Evolutionary conservation across 2,797 vertebrate species (phyloP), one percentile per base, ranked within the genome.

Genomic region (Peromyscus aztecus): DNA sequence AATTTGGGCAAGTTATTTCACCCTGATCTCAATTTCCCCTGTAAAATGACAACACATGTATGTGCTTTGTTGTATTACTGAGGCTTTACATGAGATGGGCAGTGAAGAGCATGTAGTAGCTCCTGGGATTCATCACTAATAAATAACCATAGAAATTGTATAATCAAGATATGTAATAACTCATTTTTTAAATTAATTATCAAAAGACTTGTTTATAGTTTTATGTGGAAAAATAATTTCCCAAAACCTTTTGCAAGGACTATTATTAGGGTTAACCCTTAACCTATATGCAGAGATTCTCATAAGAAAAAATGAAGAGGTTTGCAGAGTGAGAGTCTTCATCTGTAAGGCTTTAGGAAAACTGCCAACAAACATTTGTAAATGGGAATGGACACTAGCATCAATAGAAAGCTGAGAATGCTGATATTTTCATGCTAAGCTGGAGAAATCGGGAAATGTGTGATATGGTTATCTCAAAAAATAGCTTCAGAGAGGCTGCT

Each of bases 401-500:
- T 61, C 34, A 87, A 85, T 34, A 40, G 57, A 84, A 71, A 93
- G 21, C 52, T 21, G 81, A 92, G 65, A 43, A 93, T 16, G 81
- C 13, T 95, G 59, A 55, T 88, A 21, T 75, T 76, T 95, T 86
- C 75, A 89, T 59, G 6, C 43, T 55, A 69, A 85, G 46, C 63
- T 95, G 34, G 71, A 7, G 69, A 96, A 93, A 75, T 85, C 55
- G 31, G 90, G 73, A 95, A 94, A 75, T 31, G 11, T 89, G 59
- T 4, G 43, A 92, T 88, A 61, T 23, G n/a, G 6, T 95, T 93
- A 88, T 90, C 69, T 96, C 88, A 16, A 91, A 91, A 96, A 61
- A 76, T 49, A n/a, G 63, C 80, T 88, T 81, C n/a, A 82, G 31
- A 87, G 77, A 46, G 78, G n/a, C 16, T 49, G 9, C 0, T 29